Conservation (phyloP, 2,888 invertebrate species). For the Labia minor region DNA sequence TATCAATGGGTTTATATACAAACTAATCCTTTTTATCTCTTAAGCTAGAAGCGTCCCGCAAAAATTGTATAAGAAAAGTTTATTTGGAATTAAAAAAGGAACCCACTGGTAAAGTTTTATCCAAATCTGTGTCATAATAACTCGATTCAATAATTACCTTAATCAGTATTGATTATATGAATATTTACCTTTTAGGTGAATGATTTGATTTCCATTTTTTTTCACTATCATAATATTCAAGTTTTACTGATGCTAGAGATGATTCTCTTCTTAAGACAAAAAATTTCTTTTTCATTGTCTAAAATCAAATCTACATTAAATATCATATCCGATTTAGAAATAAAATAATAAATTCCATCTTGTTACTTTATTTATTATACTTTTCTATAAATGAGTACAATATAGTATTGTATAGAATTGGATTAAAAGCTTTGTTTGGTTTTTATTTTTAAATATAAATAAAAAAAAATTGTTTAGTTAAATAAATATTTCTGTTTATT, state of each 20-base stretch:
- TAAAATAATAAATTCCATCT: not conserved
- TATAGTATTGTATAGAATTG: not conserved
- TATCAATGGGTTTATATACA: too few relatives aligned
- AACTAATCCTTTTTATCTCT: too few relatives aligned
- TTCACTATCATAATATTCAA: conserved; percentile 89
- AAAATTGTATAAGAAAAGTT: too few relatives aligned
- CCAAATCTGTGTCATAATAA: too few relatives aligned
- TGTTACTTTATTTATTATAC: not conserved
- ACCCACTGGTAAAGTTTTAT: too few relatives aligned
- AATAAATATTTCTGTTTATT: too few relatives aligned
- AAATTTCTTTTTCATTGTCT: conserved; percentile 82
- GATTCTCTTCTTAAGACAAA: conserved; percentile 78
- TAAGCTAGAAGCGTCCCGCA: too few relatives aligned
- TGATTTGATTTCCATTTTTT: conserved; percentile 66
- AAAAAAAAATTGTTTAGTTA: too few relatives aligned
- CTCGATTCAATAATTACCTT: too few relatives aligned
- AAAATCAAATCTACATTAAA: conserved; percentile 26
- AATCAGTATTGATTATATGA: not conserved
- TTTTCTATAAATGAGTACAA: too few relatives aligned
- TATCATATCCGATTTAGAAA: not conserved
- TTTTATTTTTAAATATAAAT: conserved; percentile 14
- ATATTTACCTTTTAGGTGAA: conserved; percentile 49
- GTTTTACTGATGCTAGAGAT: conserved; percentile 49
- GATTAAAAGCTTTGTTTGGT: conserved; percentile 7
- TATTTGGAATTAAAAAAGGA: too few relatives aligned